phyloP scores from a whole-genome alignment of 53 echinoderm and acorn worm species.

The Paracentrotus lividus region DNA sequence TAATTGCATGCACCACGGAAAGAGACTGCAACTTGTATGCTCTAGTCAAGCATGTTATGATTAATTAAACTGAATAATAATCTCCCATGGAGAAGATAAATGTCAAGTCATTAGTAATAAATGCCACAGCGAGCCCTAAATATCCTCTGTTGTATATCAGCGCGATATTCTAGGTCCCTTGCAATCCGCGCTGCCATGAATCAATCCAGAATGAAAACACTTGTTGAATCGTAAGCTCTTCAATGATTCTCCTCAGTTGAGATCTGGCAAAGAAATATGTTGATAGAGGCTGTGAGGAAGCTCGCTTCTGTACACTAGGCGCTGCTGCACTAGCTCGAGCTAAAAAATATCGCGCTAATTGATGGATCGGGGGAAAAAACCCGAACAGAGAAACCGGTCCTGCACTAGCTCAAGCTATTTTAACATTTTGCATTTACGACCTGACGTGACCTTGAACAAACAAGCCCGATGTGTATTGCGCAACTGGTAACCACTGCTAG shows the following conservation, averaged over 20 bases:
- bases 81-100: neutral
- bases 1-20: no score
- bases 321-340: no score
- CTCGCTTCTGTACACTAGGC: no score
- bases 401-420: no score
- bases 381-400: no score
- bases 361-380: no score
- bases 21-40: neutral
- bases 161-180: neutral
- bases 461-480: no score
- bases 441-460: no score
- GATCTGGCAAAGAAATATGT: neutral
- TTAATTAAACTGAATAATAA: slow-evolving; percentile 22
- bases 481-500: no score
- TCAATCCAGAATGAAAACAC: neutral
- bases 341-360: no score
- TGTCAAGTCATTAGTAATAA: slow-evolving; percentile 24
- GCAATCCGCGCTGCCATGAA: neutral
- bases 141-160: neutral
- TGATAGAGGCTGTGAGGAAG: neutral
- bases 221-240: neutral
- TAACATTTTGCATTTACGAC: no score
- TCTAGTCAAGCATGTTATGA: neutral
- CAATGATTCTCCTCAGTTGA: neutral
- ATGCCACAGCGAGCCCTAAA: neutral